Percentiles rank a stretch among this genome's conserved stretches.
Evolutionary conservation across 2,888 invertebrate species (phyloP).

Genomic region (Xanthorhoe designata): DNA sequence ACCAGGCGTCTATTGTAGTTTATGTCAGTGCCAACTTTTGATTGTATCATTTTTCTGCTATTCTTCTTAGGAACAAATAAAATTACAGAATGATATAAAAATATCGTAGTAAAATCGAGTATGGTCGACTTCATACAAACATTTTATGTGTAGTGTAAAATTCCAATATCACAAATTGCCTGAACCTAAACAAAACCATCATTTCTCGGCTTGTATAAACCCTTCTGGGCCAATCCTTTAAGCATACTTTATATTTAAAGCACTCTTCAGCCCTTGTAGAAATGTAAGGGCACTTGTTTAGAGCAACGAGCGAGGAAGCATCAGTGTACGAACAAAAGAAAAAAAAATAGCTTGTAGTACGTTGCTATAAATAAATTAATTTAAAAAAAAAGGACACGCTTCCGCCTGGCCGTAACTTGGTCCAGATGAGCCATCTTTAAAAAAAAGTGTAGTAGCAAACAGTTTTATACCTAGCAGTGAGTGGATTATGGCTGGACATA

Average conservation of each 20-base stretch:
- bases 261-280: constrained; percentile 3
- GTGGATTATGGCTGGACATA: too few species aligned
- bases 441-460: too few species aligned
- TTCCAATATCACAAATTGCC: constrained; percentile 15
- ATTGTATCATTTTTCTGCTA: background rate
- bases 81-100: background rate
- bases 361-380: too few species aligned
- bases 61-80: background rate
- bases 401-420: too few species aligned
- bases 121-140: background rate
- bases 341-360: too few species aligned
- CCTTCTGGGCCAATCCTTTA: constrained; percentile 18
- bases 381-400: too few species aligned
- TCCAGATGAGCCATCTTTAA: too few species aligned
- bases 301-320: too few species aligned
- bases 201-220: constrained; percentile 15
- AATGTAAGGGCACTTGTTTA: background rate
- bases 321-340: too few species aligned
- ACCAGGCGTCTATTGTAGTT: too few species aligned
- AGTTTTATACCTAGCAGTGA: too few species aligned
- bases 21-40: too few species aligned
- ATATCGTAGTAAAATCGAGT: background rate
- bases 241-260: background rate
- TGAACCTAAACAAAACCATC: constrained; percentile 18
- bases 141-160: constrained; percentile 1